Conservation (phyloP, 2,113 vertebrate species). For the Blennius ocellaris region DNA sequence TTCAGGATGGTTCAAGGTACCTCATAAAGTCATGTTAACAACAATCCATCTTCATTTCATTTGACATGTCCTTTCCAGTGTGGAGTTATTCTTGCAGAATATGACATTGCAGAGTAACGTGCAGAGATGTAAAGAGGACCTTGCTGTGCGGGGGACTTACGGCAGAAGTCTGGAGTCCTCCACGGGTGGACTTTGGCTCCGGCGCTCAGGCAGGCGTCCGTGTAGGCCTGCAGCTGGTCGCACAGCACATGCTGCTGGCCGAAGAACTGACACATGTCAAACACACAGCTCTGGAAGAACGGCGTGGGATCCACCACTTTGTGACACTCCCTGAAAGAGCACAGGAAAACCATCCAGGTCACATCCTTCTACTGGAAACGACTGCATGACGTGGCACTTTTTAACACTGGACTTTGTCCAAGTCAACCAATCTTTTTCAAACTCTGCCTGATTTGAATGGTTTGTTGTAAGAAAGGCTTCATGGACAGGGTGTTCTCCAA, state of each 20-base stretch:
- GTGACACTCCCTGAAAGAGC: constrained; percentile 80
- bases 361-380: too few relatives aligned
- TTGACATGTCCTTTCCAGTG: too few relatives aligned
- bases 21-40: too few relatives aligned
- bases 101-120: background rate
- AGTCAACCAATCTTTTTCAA: too few relatives aligned
- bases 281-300: constrained; percentile 84
- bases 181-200: constrained; percentile 83
- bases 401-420: too few relatives aligned
- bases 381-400: too few relatives aligned
- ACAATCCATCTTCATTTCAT: too few relatives aligned
- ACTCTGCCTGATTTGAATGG: too few relatives aligned
- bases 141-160: constrained; percentile 72
- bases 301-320: constrained; percentile 74
- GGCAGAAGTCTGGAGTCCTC: constrained; percentile 84
- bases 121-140: background rate
- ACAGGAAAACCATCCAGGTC: background rate
- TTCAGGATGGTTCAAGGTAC: too few relatives aligned
- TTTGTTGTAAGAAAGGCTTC: too few relatives aligned
- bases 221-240: constrained; percentile 85
- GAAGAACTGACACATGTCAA: constrained; percentile 85
- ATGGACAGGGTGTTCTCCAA: too few relatives aligned
- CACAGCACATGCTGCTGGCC: constrained; percentile 81
- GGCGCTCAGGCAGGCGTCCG: constrained; percentile 80
- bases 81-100: too few relatives aligned